Percentiles rank a stretch among this genome's conserved stretches.
Evolutionary conservation across 2,797 vertebrate species (phyloP).

Genomic region (Argentina silus): DNA sequence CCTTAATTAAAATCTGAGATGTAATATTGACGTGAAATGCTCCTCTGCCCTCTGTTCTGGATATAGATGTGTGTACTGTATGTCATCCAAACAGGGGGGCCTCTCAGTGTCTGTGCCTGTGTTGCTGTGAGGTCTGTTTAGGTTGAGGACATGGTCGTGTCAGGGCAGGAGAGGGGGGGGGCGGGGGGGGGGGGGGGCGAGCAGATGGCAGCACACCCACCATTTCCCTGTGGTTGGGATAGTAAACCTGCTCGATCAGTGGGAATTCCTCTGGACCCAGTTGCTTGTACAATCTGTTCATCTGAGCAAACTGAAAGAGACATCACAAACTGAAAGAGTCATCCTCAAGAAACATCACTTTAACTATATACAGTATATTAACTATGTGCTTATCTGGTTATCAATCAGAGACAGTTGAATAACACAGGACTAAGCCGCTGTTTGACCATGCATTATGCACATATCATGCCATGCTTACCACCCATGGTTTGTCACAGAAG

Average conservation of each 20-base stretch:
- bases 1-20: slow-evolving; percentile 22
- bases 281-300: slow-evolving; percentile 87
- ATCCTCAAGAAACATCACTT: not conserved
- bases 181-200: slow-evolving; percentile 15
- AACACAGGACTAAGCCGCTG: not conserved
- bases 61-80: not conserved
- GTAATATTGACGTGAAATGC: slow-evolving; percentile 52
- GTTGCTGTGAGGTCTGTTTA: slow-evolving; percentile 39
- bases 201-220: slow-evolving; percentile 76
- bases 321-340: not conserved
- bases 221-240: slow-evolving; percentile 94
- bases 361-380: not conserved
- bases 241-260: slow-evolving; percentile 93
- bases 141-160: slow-evolving; percentile 28
- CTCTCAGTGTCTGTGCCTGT: slow-evolving; percentile 15
- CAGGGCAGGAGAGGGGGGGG: slow-evolving; percentile 19
- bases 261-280: slow-evolving; percentile 89
- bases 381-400: too few species aligned
- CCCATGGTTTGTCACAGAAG: slow-evolving; percentile 95
- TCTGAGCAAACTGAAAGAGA: slow-evolving; percentile 87
- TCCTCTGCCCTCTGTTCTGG: slow-evolving; percentile 9
- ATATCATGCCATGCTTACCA: slow-evolving; percentile 77
- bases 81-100: not conserved
- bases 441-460: too few species aligned
- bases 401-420: not conserved